Evolutionary conservation across 1,140 invertebrate genomes (phyloP), one percentile per base, ranked within the genome.

Genomic region (Drosophila orena): DNA sequence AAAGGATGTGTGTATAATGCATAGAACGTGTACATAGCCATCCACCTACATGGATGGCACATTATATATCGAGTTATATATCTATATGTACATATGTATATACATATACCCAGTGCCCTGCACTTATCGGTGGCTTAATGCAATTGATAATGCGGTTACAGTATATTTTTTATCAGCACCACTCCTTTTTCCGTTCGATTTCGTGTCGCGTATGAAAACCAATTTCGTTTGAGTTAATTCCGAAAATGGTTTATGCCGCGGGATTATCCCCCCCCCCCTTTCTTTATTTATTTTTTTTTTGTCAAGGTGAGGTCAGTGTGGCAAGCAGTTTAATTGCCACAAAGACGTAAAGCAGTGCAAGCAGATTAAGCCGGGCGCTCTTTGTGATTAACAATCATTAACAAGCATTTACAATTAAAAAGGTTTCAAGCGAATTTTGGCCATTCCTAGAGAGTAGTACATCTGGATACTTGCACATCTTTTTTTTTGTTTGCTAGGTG

Each of bases 141-240:
- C 64, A 68, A 68, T 68, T 68, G 64, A 68, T 68, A 65, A 65
- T 68, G 64, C 59, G 64, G 64, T 68, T 68, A 68, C 64, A 27
- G 60, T 49, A 50, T 15, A 30, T 43, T 65, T 50, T 43, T 37
- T n/a, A n/a, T 24, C 4, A 14, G n/a, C 11, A 27, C n/a, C 43
- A 14, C 35, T n/a, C 14, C 11, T 10, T 30, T 3, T 30, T 65
- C 4, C 24, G 11, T 38, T 66, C 14, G 27, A 20, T 44, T 49
- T 49, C 40, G 43, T 47, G 34, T 35, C 24, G 38, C 20, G 38
- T 34, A 27, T 8, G 30, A 60, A 17, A 35, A 65, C n/a, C 44
- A 65, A 43, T 68, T 68, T 52, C 37, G 60, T 43, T 68, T 68
- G 46, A 65, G 64, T 68, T 68, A 43, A 68, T 44, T 65, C 30